Evolutionary conservation across 1,140 invertebrate species (phyloP).

Genomic region (Pteromalus puparum): DNA sequence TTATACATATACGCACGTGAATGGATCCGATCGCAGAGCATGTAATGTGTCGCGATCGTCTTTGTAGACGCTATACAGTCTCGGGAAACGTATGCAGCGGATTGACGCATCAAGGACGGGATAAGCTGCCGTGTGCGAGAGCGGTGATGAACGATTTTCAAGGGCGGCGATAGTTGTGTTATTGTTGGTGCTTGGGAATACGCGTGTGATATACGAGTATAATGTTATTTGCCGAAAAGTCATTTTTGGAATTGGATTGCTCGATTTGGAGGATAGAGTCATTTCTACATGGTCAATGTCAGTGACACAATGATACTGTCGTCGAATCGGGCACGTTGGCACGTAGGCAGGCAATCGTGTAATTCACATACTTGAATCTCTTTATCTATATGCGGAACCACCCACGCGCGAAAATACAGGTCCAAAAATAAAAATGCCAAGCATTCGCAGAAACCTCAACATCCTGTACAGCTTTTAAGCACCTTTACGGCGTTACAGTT

Average conservation of each 20-base stretch:
- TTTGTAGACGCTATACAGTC: background rate
- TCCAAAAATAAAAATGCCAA: background rate
- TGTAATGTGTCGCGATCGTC: background rate
- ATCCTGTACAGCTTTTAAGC: background rate
- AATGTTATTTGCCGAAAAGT: background rate
- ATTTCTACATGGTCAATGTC: background rate
- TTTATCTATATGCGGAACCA: no score
- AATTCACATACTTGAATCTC: no score
- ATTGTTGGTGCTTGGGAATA: no score
- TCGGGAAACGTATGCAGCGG: background rate
- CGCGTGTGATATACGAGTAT: no score
- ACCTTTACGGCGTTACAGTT: background rate
- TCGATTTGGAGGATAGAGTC: no score
- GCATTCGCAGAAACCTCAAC: background rate
- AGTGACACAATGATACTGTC: background rate
- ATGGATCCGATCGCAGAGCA: background rate
- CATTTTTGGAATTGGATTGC: background rate
- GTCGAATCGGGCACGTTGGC: no score
- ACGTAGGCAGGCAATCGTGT: no score
- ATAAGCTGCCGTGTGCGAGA: slow-evolving; percentile 11
- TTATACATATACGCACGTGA: no score
- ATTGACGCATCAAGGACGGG: slow-evolving; percentile 40
- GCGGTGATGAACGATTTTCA: slow-evolving; percentile 37
- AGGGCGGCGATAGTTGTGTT: background rate
- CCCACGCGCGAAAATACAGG: no score